Evolutionary conservation across 2,113 vertebrate species (phyloP), one percentile per base, ranked within the genome.

Genomic region (Oxyura jamaicensis): DNA sequence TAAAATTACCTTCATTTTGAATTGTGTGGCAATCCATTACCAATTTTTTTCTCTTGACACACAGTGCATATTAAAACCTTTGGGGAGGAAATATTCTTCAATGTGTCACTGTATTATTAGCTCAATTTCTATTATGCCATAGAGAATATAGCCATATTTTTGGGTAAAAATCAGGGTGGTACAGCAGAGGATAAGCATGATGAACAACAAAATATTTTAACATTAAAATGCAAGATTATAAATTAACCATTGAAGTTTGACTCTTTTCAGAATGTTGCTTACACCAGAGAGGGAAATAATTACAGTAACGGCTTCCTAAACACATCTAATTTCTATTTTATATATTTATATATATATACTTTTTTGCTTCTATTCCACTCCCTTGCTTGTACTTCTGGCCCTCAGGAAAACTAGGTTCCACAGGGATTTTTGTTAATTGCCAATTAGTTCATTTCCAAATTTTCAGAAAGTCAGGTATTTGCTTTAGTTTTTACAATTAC

Each of bases 81-180:
- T 22, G 65, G 60, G 79, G 85, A 93, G 20, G 39, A 65, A 81
- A 94, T 4, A 59, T 35, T 46, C 41, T 88, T 76, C 29, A 58
- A 19, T 79, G 36, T 88, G 68, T 68, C 52, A 56, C 25, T 79
- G 35, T 88, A 79, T 85, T 91, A 86, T 93, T 88, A 93, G 48
- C 79, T 85, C 82, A 86, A 42, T 88, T 93, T 41, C 46, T 80
- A 59, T 94, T 90, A 91, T 59, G 15, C 83, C 86, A 90, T 80
- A 74, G 46, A 83, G 86, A 95, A 86, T 46, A 80, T 18, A 46
- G 72, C 17, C 18, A 9, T 74, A 33, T 74, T 77, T 92, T 87
- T 31, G 69, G 69, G 39, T 87, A 77, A 75, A 94, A 94, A 46
- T 33, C 76, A 91, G 95, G 73, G 76, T 95, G 88, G 93, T 83